phyloP scores from a whole-genome alignment of 2,113 vertebrate species.

The Nycticryphes semicollaris region DNA sequence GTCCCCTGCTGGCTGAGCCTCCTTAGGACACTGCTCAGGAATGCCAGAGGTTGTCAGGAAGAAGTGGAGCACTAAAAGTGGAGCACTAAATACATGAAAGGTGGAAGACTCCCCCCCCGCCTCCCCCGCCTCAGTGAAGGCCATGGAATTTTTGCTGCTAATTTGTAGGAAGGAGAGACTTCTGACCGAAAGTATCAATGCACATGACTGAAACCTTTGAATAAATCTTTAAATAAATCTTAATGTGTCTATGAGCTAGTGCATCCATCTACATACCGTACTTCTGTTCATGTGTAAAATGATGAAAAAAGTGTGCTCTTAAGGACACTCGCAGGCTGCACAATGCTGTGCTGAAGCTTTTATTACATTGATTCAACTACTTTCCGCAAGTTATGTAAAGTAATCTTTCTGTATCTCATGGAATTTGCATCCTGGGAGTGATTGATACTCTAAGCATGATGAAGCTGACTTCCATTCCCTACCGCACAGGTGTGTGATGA shows the following conservation, averaged over 20 bases:
- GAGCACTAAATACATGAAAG: background rate
- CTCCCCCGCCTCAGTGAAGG: background rate
- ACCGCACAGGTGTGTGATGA: constrained; percentile 52
- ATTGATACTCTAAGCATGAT: constrained; percentile 56
- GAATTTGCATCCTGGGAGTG: constrained; percentile 71
- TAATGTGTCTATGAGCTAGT: background rate
- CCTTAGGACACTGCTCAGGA: background rate
- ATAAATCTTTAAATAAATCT: background rate
- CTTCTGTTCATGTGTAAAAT: background rate
- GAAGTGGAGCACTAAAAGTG: background rate
- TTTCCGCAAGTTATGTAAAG: constrained; percentile 56
- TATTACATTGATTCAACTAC: constrained; percentile 50
- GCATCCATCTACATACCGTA: background rate
- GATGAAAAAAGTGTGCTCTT: background rate
- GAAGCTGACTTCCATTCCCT: constrained; percentile 49
- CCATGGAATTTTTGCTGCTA: background rate
- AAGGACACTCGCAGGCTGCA: constrained; percentile 19
- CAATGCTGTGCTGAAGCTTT: constrained; percentile 43
- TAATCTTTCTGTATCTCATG: constrained; percentile 41
- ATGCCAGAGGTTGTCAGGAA: background rate
- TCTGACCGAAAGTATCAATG: background rate
- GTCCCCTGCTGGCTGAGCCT: background rate
- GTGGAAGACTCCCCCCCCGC: background rate
- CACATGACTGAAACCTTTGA: background rate
- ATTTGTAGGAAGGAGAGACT: background rate